Conservation (phyloP, 2,888 invertebrate species). For the Meiosimyza platycephala region DNA sequence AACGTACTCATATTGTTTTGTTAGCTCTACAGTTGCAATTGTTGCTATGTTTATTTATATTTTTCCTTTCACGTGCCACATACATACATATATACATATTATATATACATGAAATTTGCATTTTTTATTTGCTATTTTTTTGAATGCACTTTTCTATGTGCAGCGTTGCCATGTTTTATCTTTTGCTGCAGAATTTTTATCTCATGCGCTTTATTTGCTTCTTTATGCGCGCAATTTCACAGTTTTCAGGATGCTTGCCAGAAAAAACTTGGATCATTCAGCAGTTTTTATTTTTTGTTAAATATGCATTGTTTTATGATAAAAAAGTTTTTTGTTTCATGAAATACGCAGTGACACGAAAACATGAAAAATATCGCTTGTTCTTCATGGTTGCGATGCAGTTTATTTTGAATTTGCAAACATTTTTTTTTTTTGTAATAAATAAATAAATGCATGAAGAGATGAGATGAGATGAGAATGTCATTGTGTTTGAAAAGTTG, state of each 20-base stretch:
- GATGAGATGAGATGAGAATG: no score
- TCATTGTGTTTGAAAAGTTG: no score
- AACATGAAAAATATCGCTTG: not conserved
- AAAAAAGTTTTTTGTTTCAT: not conserved
- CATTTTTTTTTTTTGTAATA: not conserved
- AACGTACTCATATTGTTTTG: no score
- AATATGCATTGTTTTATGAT: slow-evolving; percentile 4
- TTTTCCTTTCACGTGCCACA: not conserved
- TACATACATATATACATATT: no score
- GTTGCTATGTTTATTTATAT: not conserved
- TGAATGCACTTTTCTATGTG: not conserved
- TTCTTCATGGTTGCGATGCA: not conserved
- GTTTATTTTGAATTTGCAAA: not conserved
- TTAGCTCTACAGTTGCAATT: not conserved
- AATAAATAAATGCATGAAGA: slow-evolving; percentile 6
- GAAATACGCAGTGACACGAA: slow-evolving; percentile 5
- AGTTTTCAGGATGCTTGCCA: slow-evolving; percentile 4
- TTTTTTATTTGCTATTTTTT: not conserved
- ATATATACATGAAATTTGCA: not conserved
- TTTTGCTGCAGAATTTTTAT: not conserved
- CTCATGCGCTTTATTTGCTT: slow-evolving; percentile 15
- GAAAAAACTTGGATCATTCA: not conserved
- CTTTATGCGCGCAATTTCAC: slow-evolving; percentile 15
- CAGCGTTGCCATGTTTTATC: slow-evolving; percentile 5
- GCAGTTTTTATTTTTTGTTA: not conserved